A percentile compares a stretch with the other conserved stretches of the same genome.
Evolutionary conservation across 2,797 vertebrate species (phyloP).

Genomic region (Cercopithecus hamlyni): DNA sequence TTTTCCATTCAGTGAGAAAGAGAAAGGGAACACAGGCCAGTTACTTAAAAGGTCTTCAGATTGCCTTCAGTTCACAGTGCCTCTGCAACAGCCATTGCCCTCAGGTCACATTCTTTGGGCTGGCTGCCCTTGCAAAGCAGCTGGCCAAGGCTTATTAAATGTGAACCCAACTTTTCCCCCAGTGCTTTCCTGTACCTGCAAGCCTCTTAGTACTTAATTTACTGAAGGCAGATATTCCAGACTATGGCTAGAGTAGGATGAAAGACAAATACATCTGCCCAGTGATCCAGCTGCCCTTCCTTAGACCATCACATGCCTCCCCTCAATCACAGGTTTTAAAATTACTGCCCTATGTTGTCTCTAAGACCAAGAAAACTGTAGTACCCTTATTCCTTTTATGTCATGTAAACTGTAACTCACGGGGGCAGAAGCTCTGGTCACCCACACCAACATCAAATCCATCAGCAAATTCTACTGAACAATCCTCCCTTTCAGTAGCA

Average conservation of each 20-base stretch:
- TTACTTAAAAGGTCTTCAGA: slow-evolving; percentile 63
- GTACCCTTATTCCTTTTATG: slow-evolving; percentile 72
- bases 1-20: slow-evolving; percentile 64
- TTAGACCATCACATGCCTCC: background rate
- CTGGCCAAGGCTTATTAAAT: slow-evolving; percentile 4
- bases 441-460: slow-evolving; percentile 37
- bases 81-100: slow-evolving; percentile 77
- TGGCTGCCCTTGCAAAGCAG: background rate
- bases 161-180: background rate
- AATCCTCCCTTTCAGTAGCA: slow-evolving; percentile 53
- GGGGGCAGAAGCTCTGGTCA: slow-evolving; percentile 67
- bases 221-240: slow-evolving; percentile 73
- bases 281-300: background rate
- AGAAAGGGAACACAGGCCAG: slow-evolving; percentile 56
- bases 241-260: slow-evolving; percentile 24
- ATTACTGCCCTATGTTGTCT: background rate
- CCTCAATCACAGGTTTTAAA: background rate
- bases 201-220: slow-evolving; percentile 76
- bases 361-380: slow-evolving; percentile 65
- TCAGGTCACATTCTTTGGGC: background rate
- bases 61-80: slow-evolving; percentile 75
- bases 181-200: slow-evolving; percentile 64
- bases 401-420: slow-evolving; percentile 64
- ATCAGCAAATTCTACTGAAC: slow-evolving; percentile 54
- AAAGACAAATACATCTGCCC: background rate